These are phyloP conservation scores for Myzus persicae DNA, from an alignment of 1,140 invertebrate genomes.

Conservation along the genomic window DNA sequence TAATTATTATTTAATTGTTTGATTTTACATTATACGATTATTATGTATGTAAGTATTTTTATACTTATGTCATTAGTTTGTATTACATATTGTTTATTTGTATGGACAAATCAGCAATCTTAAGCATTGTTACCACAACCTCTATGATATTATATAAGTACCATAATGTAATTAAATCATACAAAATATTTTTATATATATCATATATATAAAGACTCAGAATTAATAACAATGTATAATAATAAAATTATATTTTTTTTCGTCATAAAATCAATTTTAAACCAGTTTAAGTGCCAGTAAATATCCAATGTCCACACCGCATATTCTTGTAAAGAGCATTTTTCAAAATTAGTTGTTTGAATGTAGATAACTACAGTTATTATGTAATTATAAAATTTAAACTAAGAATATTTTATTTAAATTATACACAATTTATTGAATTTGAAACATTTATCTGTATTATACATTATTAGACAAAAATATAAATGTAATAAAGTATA, in stretches of 20 bases:
- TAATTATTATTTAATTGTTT: constrained; percentile 51
- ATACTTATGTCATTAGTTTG: constrained; percentile 44
- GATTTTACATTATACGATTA: constrained; percentile 38
- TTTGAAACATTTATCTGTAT: constrained; percentile 26
- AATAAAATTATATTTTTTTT: background rate
- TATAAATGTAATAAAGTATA: constrained; percentile 40
- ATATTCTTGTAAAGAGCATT: constrained; percentile 45
- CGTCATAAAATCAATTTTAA: background rate
- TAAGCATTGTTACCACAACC: background rate
- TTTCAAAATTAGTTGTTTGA: constrained; percentile 55
- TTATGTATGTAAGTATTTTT: constrained; percentile 48
- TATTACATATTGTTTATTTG: constrained; percentile 33
- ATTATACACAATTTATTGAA: constrained; percentile 7
- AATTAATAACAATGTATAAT: constrained; percentile 16
- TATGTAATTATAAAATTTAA: constrained; percentile 42
- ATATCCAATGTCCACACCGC: background rate
- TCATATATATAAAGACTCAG: background rate
- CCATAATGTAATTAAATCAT: constrained; percentile 31
- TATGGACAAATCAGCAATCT: background rate
- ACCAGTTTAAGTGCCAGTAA: background rate
- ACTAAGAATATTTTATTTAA: constrained; percentile 30
- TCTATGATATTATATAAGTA: constrained; percentile 29
- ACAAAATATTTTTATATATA: background rate
- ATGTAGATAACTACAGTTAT: constrained; percentile 29
- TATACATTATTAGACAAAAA: constrained; percentile 43